Evolutionary conservation across 2,113 vertebrate species (phyloP).

Genomic region (Tor tambroides): DNA sequence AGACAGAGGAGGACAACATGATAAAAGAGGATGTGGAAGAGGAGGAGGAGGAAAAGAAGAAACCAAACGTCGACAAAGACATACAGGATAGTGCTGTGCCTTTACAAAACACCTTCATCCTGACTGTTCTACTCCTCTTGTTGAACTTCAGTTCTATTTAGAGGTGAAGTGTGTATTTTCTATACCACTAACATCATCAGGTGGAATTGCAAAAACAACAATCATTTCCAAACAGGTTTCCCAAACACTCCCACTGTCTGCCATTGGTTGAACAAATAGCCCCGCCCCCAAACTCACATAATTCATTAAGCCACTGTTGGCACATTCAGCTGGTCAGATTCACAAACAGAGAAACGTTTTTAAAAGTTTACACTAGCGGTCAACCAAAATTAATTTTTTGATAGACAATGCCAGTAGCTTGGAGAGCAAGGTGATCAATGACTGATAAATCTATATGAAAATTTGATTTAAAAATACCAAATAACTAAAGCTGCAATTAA

Average conservation of each 20-base stretch:
- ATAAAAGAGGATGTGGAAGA: constrained; percentile 55
- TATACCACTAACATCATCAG: too few relatives aligned
- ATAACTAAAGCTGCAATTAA: not conserved
- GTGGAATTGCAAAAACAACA: not conserved
- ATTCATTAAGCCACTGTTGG: not conserved
- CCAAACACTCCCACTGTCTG: not conserved
- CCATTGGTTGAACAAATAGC: not conserved
- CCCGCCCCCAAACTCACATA: not conserved
- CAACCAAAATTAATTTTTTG: not conserved
- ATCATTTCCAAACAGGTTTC: not conserved
- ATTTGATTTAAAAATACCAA: not conserved
- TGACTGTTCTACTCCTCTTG: constrained; percentile 59
- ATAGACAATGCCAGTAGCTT: not conserved
- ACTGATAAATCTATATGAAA: too few relatives aligned
- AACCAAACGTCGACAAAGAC: not conserved
- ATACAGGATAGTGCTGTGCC: constrained; percentile 35
- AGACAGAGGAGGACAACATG: constrained; percentile 29
- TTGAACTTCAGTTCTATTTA: constrained; percentile 58
- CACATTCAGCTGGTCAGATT: not conserved
- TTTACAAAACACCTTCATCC: not conserved
- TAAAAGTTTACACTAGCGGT: not conserved
- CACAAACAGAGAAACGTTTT: not conserved
- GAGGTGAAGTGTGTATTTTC: not conserved
- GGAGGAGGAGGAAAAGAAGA: constrained; percentile 43
- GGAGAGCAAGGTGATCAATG: too few relatives aligned